Conservation (phyloP, 2,888 invertebrate genomes). For the Ptychoptera contaminata region DNA sequence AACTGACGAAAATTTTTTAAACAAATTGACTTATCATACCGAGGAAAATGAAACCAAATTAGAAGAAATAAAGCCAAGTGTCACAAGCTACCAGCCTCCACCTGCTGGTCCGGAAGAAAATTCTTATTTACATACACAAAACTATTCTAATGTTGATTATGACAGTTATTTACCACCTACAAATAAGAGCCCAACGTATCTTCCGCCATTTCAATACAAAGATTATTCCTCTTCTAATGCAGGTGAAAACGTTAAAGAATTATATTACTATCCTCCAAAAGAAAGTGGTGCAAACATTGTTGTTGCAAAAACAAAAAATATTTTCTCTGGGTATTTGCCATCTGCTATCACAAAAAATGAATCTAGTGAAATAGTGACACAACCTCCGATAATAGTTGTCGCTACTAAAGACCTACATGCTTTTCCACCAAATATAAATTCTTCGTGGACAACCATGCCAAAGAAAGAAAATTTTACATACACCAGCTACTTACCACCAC, state of each 20-base stretch:
- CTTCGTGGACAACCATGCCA: no score
- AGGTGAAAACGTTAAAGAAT: background rate
- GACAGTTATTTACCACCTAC: no score
- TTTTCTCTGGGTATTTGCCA: no score
- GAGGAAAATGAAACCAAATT: no score
- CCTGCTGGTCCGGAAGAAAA: background rate
- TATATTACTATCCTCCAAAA: background rate
- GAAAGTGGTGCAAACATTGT: no score
- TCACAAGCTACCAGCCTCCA: constrained; percentile 4
- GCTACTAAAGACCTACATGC: constrained; percentile 21
- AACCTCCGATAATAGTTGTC: background rate
- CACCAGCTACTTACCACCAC: constrained; percentile 3
- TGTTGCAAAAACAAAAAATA: no score
- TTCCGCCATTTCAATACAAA: no score
- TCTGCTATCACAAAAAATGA: no score
- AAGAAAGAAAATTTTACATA: background rate
- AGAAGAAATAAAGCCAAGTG: background rate
- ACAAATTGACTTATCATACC: background rate
- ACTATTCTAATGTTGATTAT: background rate
- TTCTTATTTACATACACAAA: background rate
- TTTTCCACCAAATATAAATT: constrained; percentile 25
- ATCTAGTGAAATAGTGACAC: no score
- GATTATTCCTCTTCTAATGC: background rate
- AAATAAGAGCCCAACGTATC: no score
- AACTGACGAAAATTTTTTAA: constrained; percentile 2